Percentiles rank a stretch among this genome's conserved stretches.
Evolutionary conservation across 23 tunicate genomes (phyloP).

Genomic region (Ciona savignyi): DNA sequence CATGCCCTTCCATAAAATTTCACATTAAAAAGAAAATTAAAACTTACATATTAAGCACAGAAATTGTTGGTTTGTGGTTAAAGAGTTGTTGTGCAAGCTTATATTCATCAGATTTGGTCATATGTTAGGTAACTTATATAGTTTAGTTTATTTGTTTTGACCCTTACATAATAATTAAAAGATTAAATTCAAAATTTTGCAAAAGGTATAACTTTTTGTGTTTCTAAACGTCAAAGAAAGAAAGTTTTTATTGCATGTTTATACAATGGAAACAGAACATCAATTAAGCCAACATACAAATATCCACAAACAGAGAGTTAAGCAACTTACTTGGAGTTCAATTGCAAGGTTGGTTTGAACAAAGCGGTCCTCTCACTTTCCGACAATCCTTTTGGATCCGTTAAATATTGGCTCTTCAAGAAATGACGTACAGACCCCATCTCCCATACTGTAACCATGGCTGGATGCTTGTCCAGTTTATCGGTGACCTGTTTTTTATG

Average conservation of each 20-base stretch:
- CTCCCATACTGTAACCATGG: slow-evolving; percentile 98
- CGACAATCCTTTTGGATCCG: slow-evolving; percentile 74
- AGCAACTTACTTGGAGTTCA: slow-evolving; percentile 39
- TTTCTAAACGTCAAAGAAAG: too few relatives aligned
- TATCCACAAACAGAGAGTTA: neutral
- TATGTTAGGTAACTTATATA: too few relatives aligned
- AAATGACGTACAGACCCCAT: slow-evolving; percentile 92
- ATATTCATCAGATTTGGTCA: too few relatives aligned
- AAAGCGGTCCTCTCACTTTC: slow-evolving; percentile 54
- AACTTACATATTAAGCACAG: too few relatives aligned
- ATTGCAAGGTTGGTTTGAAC: slow-evolving; percentile 86
- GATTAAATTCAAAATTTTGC: too few relatives aligned
- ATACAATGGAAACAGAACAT: neutral
- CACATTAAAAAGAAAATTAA: too few relatives aligned
- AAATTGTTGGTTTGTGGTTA: too few relatives aligned
- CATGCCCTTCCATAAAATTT: too few relatives aligned
- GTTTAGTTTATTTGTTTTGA: too few relatives aligned
- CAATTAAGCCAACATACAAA: neutral
- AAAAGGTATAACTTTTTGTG: too few relatives aligned
- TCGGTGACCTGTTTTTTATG: slow-evolving; percentile 77
- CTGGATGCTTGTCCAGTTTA: slow-evolving; percentile 95
- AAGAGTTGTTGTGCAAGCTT: too few relatives aligned
- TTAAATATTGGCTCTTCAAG: slow-evolving; percentile 78
- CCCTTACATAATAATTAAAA: too few relatives aligned
- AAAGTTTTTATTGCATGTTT: neutral